Conservation (phyloP, 2,797 vertebrate species). For the Merluccius polli region DNA sequence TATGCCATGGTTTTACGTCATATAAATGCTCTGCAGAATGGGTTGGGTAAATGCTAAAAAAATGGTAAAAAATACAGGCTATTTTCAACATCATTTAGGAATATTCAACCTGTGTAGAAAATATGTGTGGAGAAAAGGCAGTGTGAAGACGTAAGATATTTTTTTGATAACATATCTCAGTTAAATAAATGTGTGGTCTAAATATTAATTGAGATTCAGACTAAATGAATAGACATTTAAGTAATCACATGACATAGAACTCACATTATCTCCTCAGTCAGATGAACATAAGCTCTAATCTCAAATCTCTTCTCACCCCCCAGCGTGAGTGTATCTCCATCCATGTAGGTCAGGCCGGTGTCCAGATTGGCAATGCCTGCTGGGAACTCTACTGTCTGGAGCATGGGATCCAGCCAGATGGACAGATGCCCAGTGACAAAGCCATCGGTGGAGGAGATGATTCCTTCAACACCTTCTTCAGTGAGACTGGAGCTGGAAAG, state of each 20-base stretch:
- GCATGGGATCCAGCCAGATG: constrained; percentile 55
- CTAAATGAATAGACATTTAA: not conserved
- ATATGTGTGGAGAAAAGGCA: not conserved
- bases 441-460: constrained; percentile 48
- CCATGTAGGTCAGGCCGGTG: constrained; percentile 53
- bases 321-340: constrained; percentile 55
- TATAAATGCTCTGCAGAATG: not conserved
- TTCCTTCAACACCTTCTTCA: constrained; percentile 70
- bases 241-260: not conserved
- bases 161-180: not conserved
- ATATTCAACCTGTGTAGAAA: not conserved
- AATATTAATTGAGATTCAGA: not conserved
- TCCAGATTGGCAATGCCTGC: constrained; percentile 59
- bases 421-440: constrained; percentile 61
- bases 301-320: constrained; percentile 4
- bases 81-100: too few relatives aligned
- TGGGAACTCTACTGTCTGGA: constrained; percentile 64
- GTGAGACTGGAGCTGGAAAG: constrained; percentile 74
- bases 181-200: not conserved
- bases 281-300: not conserved
- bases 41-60: not conserved
- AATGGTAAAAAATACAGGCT: not conserved
- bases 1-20: constrained; percentile 1
- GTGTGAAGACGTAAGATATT: not conserved
- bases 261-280: not conserved